These are phyloP conservation scores for Argyra leucocephala DNA, from an alignment of 2,888 invertebrate species.

Conservation along the genomic window DNA sequence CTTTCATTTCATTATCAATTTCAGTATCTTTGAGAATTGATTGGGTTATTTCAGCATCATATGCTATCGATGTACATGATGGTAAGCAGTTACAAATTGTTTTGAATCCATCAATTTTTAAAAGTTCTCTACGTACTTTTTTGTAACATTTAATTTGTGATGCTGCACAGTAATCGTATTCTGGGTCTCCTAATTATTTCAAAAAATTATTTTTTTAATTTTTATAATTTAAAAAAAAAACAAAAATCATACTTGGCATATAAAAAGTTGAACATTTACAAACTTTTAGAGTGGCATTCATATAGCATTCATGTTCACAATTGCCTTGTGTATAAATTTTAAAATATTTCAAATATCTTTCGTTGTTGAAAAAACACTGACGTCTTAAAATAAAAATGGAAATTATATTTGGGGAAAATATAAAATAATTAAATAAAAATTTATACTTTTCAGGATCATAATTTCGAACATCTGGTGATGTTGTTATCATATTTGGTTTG, in stretches of 20 bases:
- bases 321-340: conserved; percentile 62
- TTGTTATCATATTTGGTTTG: conserved; percentile 60
- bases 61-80: conserved; percentile 54
- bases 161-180: conserved; percentile 3
- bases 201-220: conserved; percentile 42
- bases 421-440: too few relatives aligned
- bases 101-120: conserved; percentile 13
- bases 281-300: conserved; percentile 53
- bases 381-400: conserved; percentile 40
- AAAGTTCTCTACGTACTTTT: conserved; percentile 2
- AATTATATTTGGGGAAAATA: too few relatives aligned
- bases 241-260: conserved; percentile 48
- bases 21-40: conserved; percentile 32
- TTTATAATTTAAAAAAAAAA: conserved; percentile 41
- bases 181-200: background rate
- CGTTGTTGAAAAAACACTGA: conserved; percentile 58
- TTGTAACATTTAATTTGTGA: conserved; percentile 9
- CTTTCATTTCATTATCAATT: background rate
- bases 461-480: conserved; percentile 51
- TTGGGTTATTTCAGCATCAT: conserved; percentile 56
- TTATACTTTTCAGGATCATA: conserved; percentile 44
- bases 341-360: conserved; percentile 54
- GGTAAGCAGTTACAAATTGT: conserved; percentile 51
- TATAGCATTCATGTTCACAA: conserved; percentile 61
- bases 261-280: conserved; percentile 63